Percentiles rank a stretch among this genome's conserved stretches.
Evolutionary conservation across 2,888 invertebrate species (phyloP).

Genomic region (Gerosis bhagava): DNA sequence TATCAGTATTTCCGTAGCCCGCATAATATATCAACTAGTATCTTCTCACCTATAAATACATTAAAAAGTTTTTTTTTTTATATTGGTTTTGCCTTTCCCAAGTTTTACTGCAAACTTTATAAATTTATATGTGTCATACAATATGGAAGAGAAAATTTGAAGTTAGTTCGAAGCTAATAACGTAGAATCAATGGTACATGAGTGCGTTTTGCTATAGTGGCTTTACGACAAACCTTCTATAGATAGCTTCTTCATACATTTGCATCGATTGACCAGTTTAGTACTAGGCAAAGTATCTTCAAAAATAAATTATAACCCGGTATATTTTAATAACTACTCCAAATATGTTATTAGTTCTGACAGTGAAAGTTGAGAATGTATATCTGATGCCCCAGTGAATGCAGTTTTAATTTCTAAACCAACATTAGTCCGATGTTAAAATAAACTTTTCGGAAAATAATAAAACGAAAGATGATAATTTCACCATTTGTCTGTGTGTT

Average conservation of each 20-base stretch:
- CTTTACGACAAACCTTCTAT: too few relatives aligned
- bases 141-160: too few relatives aligned
- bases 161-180: too few relatives aligned
- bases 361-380: constrained; percentile 40
- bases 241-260: too few relatives aligned
- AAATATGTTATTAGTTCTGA: constrained; percentile 36
- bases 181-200: too few relatives aligned
- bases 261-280: too few relatives aligned
- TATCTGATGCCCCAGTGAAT: constrained; percentile 29
- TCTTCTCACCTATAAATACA: too few relatives aligned
- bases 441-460: constrained; percentile 4
- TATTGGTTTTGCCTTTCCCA: too few relatives aligned
- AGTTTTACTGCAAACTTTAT: too few relatives aligned
- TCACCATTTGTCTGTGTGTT: constrained; percentile 43
- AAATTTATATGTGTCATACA: too few relatives aligned
- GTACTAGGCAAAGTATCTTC: constrained; percentile 22
- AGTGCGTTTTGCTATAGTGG: too few relatives aligned
- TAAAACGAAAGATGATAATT: constrained; percentile 20
- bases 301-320: constrained; percentile 1
- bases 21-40: constrained; percentile 61
- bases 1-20: constrained; percentile 65
- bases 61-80: too few relatives aligned
- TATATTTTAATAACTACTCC: constrained; percentile 18
- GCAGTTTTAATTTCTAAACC: constrained; percentile 24
- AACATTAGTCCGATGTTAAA: neutral